Evolutionary conservation across 1,140 invertebrate species (phyloP).

Genomic region (Papilio dardanus): DNA sequence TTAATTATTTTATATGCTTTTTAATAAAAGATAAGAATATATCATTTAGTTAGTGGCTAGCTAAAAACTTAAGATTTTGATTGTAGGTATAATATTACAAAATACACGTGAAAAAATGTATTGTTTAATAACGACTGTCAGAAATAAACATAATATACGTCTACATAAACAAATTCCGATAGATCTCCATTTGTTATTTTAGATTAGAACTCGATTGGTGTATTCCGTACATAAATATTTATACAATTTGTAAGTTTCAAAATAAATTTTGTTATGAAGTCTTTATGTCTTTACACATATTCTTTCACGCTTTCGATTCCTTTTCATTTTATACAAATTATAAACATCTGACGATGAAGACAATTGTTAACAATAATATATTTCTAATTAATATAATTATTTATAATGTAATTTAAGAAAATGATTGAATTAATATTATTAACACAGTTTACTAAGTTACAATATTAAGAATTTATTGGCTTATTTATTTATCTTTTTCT

Average conservation of each 20-base stretch:
- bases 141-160: background rate
- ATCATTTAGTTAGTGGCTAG: too few relatives aligned
- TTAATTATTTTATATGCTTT: too few relatives aligned
- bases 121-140: conserved; percentile 11
- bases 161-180: conserved; percentile 11
- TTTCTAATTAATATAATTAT: background rate
- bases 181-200: conserved; percentile 24
- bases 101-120: background rate
- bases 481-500: too few relatives aligned
- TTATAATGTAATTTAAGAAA: too few relatives aligned
- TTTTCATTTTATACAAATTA: background rate
- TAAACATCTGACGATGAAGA: background rate
- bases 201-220: conserved; percentile 20
- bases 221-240: conserved; percentile 21
- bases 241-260: conserved; percentile 26
- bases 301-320: background rate
- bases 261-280: conserved; percentile 25
- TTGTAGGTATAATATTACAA: background rate
- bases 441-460: too few relatives aligned
- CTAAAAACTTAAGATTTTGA: background rate
- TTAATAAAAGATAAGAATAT: background rate
- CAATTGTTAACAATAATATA: background rate
- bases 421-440: too few relatives aligned
- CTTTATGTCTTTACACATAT: conserved; percentile 10
- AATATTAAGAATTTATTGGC: too few relatives aligned